A percentile compares a stretch with the other conserved stretches of the same genome.
These are phyloP conservation scores for Ictalurus furcatus DNA, from an alignment of 2,113 vertebrate genomes.

Conservation along the genomic window DNA sequence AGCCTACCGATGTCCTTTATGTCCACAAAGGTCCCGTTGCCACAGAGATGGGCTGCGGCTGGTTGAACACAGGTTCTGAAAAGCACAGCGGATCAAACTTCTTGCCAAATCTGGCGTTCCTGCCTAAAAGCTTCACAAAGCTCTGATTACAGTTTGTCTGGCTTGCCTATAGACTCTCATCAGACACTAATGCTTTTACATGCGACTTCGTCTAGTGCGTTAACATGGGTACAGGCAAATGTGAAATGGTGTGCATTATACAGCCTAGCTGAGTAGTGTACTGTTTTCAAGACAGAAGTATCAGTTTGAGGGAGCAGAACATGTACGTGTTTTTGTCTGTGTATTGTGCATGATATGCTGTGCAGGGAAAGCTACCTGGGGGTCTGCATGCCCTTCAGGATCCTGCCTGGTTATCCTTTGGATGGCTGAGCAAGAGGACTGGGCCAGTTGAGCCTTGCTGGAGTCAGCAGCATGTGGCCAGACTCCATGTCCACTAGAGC, in stretches of 20 bases:
- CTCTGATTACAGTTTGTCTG: constrained; percentile 19
- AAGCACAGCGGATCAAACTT: background rate
- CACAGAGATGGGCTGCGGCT: background rate
- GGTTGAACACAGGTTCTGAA: background rate
- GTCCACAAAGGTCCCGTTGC: background rate
- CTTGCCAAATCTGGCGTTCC: background rate
- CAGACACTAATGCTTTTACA: background rate
- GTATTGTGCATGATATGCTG: constrained; percentile 33
- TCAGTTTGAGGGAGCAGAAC: background rate
- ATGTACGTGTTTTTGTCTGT: constrained; percentile 20
- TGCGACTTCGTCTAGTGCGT: background rate
- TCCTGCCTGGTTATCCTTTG: constrained; percentile 38
- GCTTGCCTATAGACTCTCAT: background rate
- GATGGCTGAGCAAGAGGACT: constrained; percentile 36
- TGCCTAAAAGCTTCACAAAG: background rate
- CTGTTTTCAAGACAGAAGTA: background rate
- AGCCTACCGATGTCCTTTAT: constrained; percentile 17
- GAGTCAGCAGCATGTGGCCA: constrained; percentile 26
- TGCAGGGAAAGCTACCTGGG: constrained; percentile 24
- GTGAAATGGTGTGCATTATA: constrained; percentile 1
- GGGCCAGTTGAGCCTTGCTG: constrained; percentile 38
- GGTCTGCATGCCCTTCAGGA: constrained; percentile 36
- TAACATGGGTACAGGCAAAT: background rate
- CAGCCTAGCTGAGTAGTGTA: background rate
- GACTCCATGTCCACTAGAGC: constrained; percentile 20